Base-by-base conservation (phyloP, 2,888 invertebrate genomes). In the Laspeyria flexula region DNA sequence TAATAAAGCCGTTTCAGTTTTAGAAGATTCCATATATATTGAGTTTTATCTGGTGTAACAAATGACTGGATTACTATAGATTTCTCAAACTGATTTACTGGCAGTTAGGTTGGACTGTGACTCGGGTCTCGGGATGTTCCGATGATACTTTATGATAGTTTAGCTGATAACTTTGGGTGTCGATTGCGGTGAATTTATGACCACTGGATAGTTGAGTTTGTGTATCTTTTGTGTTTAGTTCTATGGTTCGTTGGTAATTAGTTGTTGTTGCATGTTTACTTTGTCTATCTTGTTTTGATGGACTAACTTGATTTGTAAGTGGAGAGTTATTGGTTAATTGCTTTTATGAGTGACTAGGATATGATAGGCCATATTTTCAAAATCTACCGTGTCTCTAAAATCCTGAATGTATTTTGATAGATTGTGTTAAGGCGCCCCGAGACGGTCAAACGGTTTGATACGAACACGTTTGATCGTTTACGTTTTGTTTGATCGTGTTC, bases 21-120 rank as follows among this genome's bases (percentile, higher is more conserved):
- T 71, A 75, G 77, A 77, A 78, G 79, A 78, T 74, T 72, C 73
- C 61, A 67, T 74, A 81, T 79, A 79, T 78, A 79, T 81, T 73
- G 76, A 77, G 76, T 79, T 81, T 81, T 81, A 81, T 81, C 76
- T 67, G 44, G 43, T 55, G 53, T 72, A 62, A 74, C 74, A 66
- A 74, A 75, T 68, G 71, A 57, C 55, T 60, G 65, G 63, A 63
- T 68, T 68, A 68, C 65, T 63, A 45, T 53, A 65, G 68, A 68
- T 68, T 55, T 60, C 60, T 58, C 54, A 49, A 46, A 49, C 55
- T 68, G 68, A 68, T 68, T 68, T 68, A 68, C 46, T 37, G 55
- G 43, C 40, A 21, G 37, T 27, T 43, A 27, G 50, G 47, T 55
- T 16, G 37, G 50, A 31, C 43, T 48, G 48, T 43, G 61, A 54